Percentiles rank a stretch among this genome's conserved stretches.
Conservation (phyloP, 2,113 vertebrate genomes). For the Verasper variegatus region DNA sequence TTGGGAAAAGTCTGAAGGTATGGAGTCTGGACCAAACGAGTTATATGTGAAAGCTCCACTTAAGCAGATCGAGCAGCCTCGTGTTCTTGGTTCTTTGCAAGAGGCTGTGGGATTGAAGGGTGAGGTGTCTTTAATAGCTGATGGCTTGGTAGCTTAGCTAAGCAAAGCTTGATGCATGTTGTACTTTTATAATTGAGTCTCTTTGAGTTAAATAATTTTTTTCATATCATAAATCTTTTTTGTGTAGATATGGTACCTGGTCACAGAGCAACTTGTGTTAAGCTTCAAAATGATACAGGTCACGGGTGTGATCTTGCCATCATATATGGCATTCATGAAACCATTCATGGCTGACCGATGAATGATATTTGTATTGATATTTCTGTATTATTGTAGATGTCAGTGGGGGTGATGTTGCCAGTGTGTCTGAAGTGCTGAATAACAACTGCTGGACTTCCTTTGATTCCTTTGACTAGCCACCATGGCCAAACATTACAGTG, state of each 20-base stretch:
- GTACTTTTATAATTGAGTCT: neutral
- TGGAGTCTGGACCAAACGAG: no score
- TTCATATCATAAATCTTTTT: neutral
- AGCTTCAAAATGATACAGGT: slow-evolving; percentile 26
- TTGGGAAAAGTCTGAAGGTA: no score
- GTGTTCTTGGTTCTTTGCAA: neutral
- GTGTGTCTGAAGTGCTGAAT: slow-evolving; percentile 69
- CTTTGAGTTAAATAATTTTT: neutral
- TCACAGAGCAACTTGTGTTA: slow-evolving; percentile 21
- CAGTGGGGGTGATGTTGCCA: slow-evolving; percentile 48
- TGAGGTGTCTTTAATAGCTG: neutral
- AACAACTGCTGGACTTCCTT: slow-evolving; percentile 66
- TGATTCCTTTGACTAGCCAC: slow-evolving; percentile 69
- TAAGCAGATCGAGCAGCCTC: neutral
- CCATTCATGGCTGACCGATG: slow-evolving; percentile 54
- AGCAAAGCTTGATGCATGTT: slow-evolving; percentile 1
- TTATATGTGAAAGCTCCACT: neutral
- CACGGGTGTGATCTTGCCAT: slow-evolving; percentile 34
- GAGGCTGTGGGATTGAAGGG: neutral
- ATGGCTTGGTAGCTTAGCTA: neutral
- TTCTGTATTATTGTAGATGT: slow-evolving; percentile 49
- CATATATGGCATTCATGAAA: slow-evolving; percentile 35
- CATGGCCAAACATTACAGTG: slow-evolving; percentile 75
- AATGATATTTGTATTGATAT: slow-evolving; percentile 59
- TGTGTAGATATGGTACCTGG: neutral